phyloP scores from a whole-genome alignment of 2,888 invertebrate genomes.

The Xestia xanthographa region DNA sequence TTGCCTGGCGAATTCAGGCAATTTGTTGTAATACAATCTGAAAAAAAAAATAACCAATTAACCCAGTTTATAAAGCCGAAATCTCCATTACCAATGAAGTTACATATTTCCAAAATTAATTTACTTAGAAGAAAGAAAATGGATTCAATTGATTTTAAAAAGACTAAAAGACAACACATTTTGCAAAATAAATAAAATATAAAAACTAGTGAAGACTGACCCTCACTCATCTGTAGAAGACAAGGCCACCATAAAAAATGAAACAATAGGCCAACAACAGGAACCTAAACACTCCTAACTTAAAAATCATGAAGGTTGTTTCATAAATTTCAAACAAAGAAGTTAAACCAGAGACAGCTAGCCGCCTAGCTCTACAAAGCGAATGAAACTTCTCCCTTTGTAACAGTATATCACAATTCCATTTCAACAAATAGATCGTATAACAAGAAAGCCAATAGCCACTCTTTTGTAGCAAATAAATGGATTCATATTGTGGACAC shows the following conservation, averaged over 20 bases:
- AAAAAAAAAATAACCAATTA: background rate
- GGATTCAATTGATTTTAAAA: background rate
- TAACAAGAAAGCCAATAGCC: slow-evolving; percentile 45
- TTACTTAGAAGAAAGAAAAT: background rate
- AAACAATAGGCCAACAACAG: slow-evolving; percentile 14
- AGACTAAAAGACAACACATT: background rate
- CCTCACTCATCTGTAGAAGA: background rate
- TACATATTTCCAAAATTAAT: background rate
- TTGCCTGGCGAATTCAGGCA: background rate
- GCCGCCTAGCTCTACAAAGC: background rate
- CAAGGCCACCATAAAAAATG: background rate
- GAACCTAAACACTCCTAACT: background rate
- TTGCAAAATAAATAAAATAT: background rate
- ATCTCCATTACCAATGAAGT: background rate
- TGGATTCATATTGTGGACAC: slow-evolving; percentile 49
- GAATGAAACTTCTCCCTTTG: background rate
- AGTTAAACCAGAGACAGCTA: background rate
- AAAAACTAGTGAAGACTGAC: background rate
- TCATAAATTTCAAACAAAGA: background rate
- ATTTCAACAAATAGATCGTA: slow-evolving; percentile 32
- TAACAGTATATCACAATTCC: slow-evolving; percentile 10
- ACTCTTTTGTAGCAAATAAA: slow-evolving; percentile 43
- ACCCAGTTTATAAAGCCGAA: background rate
- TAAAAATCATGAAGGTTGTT: background rate
- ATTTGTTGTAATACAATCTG: background rate